These are phyloP conservation scores for Phalera bucephala DNA, from an alignment of 2,888 invertebrate genomes.

Conservation along the genomic window DNA sequence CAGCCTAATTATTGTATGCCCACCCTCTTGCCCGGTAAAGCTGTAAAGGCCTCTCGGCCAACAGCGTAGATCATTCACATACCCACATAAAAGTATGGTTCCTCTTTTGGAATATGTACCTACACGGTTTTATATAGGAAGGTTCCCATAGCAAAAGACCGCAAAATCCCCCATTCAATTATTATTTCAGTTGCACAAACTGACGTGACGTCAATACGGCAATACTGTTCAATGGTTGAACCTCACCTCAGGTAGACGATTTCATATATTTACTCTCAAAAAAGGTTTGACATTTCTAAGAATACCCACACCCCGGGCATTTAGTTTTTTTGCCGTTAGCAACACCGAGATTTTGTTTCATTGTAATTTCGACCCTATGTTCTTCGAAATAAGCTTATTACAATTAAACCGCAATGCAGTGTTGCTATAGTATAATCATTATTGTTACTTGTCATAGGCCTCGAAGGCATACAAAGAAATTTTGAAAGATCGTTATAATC, in stretches of 20 bases:
- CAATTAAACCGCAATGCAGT: too few species aligned
- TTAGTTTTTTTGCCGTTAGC: conserved; percentile 20
- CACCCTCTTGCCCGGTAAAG: too few species aligned
- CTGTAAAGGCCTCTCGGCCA: too few species aligned
- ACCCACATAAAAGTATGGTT: too few species aligned
- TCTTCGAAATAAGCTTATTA: too few species aligned
- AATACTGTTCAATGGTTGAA: not conserved
- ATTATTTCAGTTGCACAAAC: too few species aligned
- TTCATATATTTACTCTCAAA: conserved; percentile 44
- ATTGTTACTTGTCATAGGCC: not conserved
- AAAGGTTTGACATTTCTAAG: conserved; percentile 63
- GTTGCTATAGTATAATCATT: not conserved
- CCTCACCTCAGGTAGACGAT: conserved; percentile 50
- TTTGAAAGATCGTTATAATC: not conserved
- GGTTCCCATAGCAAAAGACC: too few species aligned
- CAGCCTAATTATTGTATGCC: too few species aligned
- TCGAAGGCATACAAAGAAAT: not conserved
- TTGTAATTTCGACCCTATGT: conserved; percentile 21
- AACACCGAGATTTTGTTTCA: conserved; percentile 8
- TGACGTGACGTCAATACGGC: not conserved
- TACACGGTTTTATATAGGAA: too few species aligned
- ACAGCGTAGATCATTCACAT: too few species aligned
- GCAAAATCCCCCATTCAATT: too few species aligned
- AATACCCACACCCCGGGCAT: conserved; percentile 41
- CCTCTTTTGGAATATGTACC: too few species aligned